Percentiles rank a stretch among this genome's conserved stretches.
Conservation (phyloP, 2,888 invertebrate genomes). For the Stomorhina lunata region DNA sequence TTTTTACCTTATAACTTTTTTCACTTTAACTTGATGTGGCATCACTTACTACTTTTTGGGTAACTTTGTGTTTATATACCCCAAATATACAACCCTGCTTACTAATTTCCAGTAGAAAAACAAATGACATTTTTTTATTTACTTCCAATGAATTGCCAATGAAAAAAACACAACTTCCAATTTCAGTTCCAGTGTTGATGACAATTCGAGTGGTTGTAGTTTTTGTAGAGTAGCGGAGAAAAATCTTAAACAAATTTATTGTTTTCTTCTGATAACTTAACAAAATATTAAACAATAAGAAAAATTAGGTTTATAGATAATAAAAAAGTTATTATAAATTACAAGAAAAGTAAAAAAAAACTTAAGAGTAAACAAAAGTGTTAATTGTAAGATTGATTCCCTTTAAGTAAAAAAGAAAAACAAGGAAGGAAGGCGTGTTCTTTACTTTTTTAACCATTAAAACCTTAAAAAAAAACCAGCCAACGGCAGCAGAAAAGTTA, state of each 20-base stretch:
- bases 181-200: slow-evolving; percentile 61
- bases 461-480: no score
- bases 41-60: no score
- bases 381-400: not conserved
- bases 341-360: not conserved
- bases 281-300: not conserved
- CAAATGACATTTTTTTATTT: not conserved
- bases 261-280: slow-evolving; percentile 1
- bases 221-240: slow-evolving; percentile 36
- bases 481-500: slow-evolving; percentile 11
- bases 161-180: slow-evolving; percentile 6
- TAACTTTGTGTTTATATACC: no score
- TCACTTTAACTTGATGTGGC: no score
- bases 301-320: not conserved
- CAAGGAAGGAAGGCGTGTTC: slow-evolving; percentile 57
- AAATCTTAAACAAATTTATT: not conserved
- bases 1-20: no score
- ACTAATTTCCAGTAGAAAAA: slow-evolving; percentile 10
- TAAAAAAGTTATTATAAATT: not conserved
- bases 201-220: slow-evolving; percentile 54
- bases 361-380: not conserved
- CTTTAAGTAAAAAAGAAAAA: slow-evolving; percentile 2
- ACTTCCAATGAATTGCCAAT: not conserved
- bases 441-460: slow-evolving; percentile 1
- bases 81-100: slow-evolving; percentile 27